Evolutionary conservation across 1,140 invertebrate genomes (phyloP), one percentile per base, ranked within the genome.

Genomic region (Papilio aristodemus): DNA sequence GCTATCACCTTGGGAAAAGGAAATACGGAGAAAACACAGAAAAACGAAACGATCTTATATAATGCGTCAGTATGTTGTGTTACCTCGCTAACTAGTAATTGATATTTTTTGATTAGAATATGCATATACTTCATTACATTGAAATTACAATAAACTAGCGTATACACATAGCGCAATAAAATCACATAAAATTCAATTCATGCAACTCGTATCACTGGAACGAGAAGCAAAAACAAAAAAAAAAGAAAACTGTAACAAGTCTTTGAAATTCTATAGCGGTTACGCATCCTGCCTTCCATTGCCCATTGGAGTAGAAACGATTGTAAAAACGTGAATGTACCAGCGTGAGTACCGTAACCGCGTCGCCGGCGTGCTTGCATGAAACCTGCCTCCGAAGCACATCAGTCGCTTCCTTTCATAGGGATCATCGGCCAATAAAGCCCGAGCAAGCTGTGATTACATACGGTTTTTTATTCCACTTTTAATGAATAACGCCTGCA

Each of bases 231-330:
- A 72, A 54, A 43, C 41, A n/a, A 5, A 54, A 10, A 54, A 54
- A 32, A 72, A 72, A 64, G 60, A 69, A 72, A 72, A 41, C 67
- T 71, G 71, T 72, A 78, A 70, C 71, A 72, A 69, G 71, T 68
- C 67, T 74, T 74, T 74, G 74, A 77, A 72, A 73, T 74, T 71
- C 68, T 69, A 66, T 77, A 82, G 78, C 78, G 78, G 77, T 73
- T 69, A 66, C 71, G 71, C 72, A 80, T 82, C 80, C 80, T 82
- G 78, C 54, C 68, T 69, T 64, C 62, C 62, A 72, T 68, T 57
- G 50, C 68, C 66, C 70, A 63, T 50, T 66, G 67, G 62, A 41
- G 62, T 64, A 43, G 62, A 64, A 64, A 43, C 41, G 36, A 67
- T 54, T 60, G 69, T 72, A 80, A 80, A 80, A 82, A 80, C 73